Base-by-base conservation (phyloP, 2,888 invertebrate genomes). In the Neoitamus cyanurus region DNA sequence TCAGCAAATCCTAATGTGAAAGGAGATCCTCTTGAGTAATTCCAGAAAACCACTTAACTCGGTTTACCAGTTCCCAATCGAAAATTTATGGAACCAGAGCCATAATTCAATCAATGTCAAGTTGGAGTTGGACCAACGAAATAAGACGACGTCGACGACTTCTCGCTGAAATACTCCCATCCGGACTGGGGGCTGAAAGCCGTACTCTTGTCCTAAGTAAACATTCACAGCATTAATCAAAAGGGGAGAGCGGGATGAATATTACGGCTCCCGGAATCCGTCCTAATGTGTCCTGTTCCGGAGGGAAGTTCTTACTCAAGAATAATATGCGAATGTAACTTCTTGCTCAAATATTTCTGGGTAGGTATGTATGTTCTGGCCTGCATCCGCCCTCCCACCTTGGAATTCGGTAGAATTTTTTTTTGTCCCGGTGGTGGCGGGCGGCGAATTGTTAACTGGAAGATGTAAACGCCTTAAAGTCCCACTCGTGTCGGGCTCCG, bases 101-200 rank as follows among this genome's bases (percentile, higher is more conserved):
- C 78, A 78, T 78, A 78, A 78, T 78, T 78, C 78, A 78, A 78
- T 78, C 78, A 78, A 78, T 78, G 78, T 78, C 78, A 78, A 78
- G 78, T 48, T 78, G 78, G 9, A 78, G 78, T 78, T 48, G 31
- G 78, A 78, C 78, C 78, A 78, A 78, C 78, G 48, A 58, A 30
- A 58, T 78, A 78, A 78, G 78, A 78, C 25, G 78, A 78, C 34
- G 46, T 25, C 36, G 34, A 70, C 70, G 70, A 75, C 30, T 48
- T 25, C 78, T 7, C 78, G 78, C 78, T 78, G 48, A 78, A 78
- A 78, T 42, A 28, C n/a, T n/a, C 70, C 30, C 31, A 31, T 15
- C 6, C 31, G 25, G 20, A 30, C 20, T 5, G 58, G 42, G 42
- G 34, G 5, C 15, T 9, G 13, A 20, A 48, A 58, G 28, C 58